Base-by-base conservation (phyloP, 2,797 vertebrate species). In the Miichthys miiuy region DNA sequence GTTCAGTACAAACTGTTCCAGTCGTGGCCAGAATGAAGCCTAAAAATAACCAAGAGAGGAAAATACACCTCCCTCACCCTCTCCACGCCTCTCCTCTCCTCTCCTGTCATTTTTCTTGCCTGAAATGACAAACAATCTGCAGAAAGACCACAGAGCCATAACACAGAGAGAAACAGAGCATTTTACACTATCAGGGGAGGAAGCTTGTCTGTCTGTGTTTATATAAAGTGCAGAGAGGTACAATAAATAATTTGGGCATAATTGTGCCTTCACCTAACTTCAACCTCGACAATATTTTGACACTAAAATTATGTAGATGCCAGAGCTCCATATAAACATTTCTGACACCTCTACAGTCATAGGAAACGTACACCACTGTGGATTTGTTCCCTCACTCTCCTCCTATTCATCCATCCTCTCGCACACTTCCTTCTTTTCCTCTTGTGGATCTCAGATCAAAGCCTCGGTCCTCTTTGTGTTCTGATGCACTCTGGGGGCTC, bases 21-120 rank as follows among this genome's bases (percentile, higher is more conserved):
- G 85, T 75, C 83, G 27, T 67, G 89, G 82, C 84, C 68, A 88
- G 72, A 88, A 87, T 89, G 7, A 2, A 65, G 65, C 84, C 93
- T 93, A 92, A 91, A 94, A 94, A 94, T 93, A 93, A 89, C 86
- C 71, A 46, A 46, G 71, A 72, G 81, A 81, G 87, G 87, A 85
- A 79, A 85, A 84, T 69, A 81, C 68, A 63, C 80, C 38, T 67
- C 78, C 69, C 75, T 82, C 68, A 8, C 50, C 62, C 51, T 68
- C 68, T 62, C 56, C 61, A 10, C 25, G 21, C 41, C 30, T 30
- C 69, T 34, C 60, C 41, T 38, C 71, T 78, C n/a, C 27, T 79
- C 55, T 62, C 44, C 74, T 82, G 9, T 67, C 65, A 68, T 87
- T 85, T 72, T 58, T 85, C 84, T 85, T 66, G 21, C 68, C 17